Evolutionary conservation across 2,888 invertebrate genomes (phyloP).

Genomic region (Campoletis raptor): DNA sequence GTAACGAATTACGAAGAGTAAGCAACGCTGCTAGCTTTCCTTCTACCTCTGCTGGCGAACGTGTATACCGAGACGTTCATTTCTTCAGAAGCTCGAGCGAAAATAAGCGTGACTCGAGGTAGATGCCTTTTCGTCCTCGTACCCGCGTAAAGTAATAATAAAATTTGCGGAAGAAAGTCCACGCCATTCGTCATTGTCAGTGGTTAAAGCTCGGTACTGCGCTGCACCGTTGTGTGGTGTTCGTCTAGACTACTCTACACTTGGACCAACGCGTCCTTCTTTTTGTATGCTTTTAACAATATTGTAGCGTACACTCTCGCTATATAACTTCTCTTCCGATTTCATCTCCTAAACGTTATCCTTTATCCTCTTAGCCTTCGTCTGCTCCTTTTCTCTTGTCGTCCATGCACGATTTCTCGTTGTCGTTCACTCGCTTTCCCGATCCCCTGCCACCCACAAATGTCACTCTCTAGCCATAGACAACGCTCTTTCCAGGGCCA

Average conservation of each 20-base stretch:
- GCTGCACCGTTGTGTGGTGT: constrained; percentile 22
- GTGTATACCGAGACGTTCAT: constrained; percentile 48
- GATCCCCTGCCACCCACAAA: constrained; percentile 18
- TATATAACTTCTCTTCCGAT: constrained; percentile 51
- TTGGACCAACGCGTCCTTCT: constrained; percentile 69
- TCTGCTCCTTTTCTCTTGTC: constrained; percentile 36
- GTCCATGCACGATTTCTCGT: constrained; percentile 38
- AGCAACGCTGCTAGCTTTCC: constrained; percentile 8
- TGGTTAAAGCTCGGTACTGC: constrained; percentile 19
- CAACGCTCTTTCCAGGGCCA: constrained; percentile 45
- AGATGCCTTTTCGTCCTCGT: constrained; percentile 67
- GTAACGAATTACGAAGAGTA: constrained; percentile 48
- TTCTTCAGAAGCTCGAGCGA: constrained; percentile 53
- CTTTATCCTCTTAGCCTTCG: constrained; percentile 55
- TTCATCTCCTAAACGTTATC: constrained; percentile 56
- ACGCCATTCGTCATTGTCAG: constrained; percentile 82
- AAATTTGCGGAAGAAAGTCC: constrained; percentile 78
- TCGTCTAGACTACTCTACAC: constrained; percentile 28
- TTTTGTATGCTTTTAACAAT: constrained; percentile 81
- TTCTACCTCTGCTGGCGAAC: constrained; percentile 1
- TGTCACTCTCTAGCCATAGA: constrained; percentile 58
- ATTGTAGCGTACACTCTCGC: constrained; percentile 76
- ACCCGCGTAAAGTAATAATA: constrained; percentile 77
- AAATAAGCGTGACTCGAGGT: constrained; percentile 55
- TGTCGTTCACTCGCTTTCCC: constrained; percentile 44